Base-by-base conservation (phyloP, 2,797 vertebrate genomes). In the Chaetodon trifasciatus region DNA sequence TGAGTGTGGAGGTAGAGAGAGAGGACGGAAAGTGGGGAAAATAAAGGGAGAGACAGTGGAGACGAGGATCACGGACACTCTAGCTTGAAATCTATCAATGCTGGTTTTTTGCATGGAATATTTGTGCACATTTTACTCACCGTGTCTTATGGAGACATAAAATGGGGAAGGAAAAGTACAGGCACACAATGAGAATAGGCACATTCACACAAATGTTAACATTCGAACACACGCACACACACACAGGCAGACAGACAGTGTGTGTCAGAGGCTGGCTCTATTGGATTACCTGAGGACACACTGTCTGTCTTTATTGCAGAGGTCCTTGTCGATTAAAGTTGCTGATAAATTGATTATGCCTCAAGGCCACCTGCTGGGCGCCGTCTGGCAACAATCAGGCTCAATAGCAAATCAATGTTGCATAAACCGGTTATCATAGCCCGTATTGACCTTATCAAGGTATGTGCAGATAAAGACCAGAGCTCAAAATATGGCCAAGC, bases 291-390 rank as follows among this genome's bases (percentile, higher is more conserved):
- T 85, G 84, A 85, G 92, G 91, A 91, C 92, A 88, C 86, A 71
- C 86, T 88, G 93, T 92, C 91, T 89, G 86, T 90, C 90, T 92
- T 91, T 92, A 93, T 90, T 90, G 91, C 86, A 88, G 86, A 89
- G 88, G 89, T 92, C 92, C 91, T 90, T 90, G 92, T 93, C 91
- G 88, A 93, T 95, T 95, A 87, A 92, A 92, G 85, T 87, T 87
- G 86, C 88, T 89, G 93, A 95, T 94, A 92, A 93, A 94, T 93
- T 90, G 91, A 95, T 94, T 92, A 92, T 69, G 85, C 87, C 92
- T 90, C 83, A 79, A 92, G 90, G 92, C 91, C 91, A 92, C 91
- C 93, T 93, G 92, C 89, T 89, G 89, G 89, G 86, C 86, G 87
- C 93, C 87, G 89, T 93, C 93, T 94, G 91, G 92, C 86, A 89